phyloP scores from a whole-genome alignment of 2,888 invertebrate species.

The Timema cristinae region DNA sequence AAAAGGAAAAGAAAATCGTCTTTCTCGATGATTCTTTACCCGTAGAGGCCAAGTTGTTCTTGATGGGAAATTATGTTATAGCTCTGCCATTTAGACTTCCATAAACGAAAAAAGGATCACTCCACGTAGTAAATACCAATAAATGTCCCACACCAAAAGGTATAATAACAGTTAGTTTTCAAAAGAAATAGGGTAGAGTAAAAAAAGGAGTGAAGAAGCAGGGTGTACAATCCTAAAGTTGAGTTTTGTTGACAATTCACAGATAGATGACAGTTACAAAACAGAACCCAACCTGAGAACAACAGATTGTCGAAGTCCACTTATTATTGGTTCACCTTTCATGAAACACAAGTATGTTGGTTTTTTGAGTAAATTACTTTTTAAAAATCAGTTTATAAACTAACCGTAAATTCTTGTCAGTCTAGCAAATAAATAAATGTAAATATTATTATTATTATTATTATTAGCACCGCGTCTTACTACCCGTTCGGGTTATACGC shows the following conservation, averaged over 20 bases:
- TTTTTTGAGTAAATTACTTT: too few relatives aligned
- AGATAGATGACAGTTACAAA: conserved; percentile 18
- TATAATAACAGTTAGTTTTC: conserved; percentile 30
- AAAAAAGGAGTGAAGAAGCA: not conserved
- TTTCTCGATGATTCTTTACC: conserved; percentile 11
- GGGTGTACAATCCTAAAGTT: conserved; percentile 17
- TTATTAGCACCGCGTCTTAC: too few relatives aligned
- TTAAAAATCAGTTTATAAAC: too few relatives aligned
- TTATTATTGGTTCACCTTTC: too few relatives aligned
- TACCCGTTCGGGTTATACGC: too few relatives aligned
- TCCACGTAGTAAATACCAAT: conserved; percentile 30
- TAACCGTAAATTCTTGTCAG: too few relatives aligned
- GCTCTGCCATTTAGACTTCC: conserved; percentile 26
- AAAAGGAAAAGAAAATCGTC: conserved; percentile 13
- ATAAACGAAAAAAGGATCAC: conserved; percentile 22
- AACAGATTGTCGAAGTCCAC: too few relatives aligned
- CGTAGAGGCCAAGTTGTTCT: conserved; percentile 22
- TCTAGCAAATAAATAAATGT: too few relatives aligned
- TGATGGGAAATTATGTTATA: conserved; percentile 26
- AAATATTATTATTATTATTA: too few relatives aligned
- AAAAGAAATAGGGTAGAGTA: conserved; percentile 15
- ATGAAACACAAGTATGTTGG: too few relatives aligned
- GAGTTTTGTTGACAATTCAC: conserved; percentile 25
- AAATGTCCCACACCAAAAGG: conserved; percentile 30
- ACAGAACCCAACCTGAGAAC: too few relatives aligned